These are phyloP conservation scores for Microplitis demolitor DNA, from an alignment of 1,140 invertebrate genomes.

Conservation along the genomic window DNA sequence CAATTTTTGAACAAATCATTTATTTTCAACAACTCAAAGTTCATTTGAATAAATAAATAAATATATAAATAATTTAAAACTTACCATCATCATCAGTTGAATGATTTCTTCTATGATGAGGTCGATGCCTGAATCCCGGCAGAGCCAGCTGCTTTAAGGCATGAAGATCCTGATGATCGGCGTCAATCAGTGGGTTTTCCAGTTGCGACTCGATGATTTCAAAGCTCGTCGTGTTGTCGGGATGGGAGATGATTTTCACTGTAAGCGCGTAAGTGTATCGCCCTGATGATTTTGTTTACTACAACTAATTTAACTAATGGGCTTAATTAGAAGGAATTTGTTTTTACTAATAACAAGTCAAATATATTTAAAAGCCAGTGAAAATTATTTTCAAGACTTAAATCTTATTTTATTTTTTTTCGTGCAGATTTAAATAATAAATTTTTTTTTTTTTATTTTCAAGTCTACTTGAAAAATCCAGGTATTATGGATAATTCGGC, in stretches of 20 bases:
- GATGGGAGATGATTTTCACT: constrained; percentile 60
- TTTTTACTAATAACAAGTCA: not conserved
- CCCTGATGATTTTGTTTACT: not conserved
- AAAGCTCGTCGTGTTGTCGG: constrained; percentile 58
- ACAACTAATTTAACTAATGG: not conserved
- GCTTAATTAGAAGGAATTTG: too few species aligned
- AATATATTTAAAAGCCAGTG: not conserved
- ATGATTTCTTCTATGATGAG: constrained; percentile 52
- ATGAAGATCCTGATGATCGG: constrained; percentile 52
- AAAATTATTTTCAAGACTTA: not conserved
- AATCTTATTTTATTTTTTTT: not conserved
- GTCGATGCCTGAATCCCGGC: constrained; percentile 46
- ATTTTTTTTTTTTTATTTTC: not conserved
- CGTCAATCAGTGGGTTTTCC: constrained; percentile 62
- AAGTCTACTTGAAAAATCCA: too few species aligned
- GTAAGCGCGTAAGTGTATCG: constrained; percentile 36
- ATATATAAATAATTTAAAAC: not conserved
- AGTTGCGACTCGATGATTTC: constrained; percentile 62
- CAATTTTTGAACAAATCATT: too few species aligned
- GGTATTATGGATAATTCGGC: too few species aligned
- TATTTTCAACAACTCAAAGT: too few species aligned
- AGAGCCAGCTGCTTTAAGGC: constrained; percentile 52
- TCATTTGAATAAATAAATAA: too few species aligned
- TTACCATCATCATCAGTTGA: constrained; percentile 49
- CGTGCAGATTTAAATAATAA: too few species aligned